A percentile compares a stretch with the other conserved stretches of the same genome.
Conservation (phyloP, 2,888 invertebrate genomes). For the Rhaphigaster nebulosa region DNA sequence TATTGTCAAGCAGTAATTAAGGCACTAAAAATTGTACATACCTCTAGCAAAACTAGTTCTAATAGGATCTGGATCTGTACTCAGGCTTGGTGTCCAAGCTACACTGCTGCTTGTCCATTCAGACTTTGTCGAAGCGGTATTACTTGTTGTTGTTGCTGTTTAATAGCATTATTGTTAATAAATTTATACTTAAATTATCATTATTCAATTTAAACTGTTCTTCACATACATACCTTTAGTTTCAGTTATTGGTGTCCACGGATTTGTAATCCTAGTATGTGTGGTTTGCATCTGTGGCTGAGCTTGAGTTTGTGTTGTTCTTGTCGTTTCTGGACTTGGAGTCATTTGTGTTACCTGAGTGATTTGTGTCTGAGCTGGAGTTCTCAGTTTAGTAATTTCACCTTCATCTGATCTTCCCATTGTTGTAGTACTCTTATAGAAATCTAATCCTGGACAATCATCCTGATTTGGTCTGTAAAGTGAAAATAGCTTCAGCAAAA, state of each 20-base stretch:
- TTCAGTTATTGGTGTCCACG: constrained; percentile 51
- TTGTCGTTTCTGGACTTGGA: constrained; percentile 36
- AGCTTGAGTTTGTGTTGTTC: constrained; percentile 48
- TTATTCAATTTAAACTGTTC: not conserved
- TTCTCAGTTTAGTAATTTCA: constrained; percentile 44
- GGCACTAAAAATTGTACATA: not conserved
- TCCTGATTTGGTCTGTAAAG: constrained; percentile 71
- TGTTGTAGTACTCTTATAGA: constrained; percentile 63
- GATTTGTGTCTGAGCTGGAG: constrained; percentile 45
- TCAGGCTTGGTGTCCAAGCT: constrained; percentile 53
- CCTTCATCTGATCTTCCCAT: constrained; percentile 61
- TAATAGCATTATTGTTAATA: constrained; percentile 50
- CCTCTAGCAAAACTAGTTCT: constrained; percentile 55
- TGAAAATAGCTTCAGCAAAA: constrained; percentile 58
- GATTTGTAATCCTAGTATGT: constrained; percentile 47
- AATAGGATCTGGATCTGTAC: constrained; percentile 42
- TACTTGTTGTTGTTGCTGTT: constrained; percentile 66
- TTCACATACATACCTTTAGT: constrained; percentile 35
- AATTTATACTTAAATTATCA: not conserved
- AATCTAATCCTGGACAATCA: constrained; percentile 69
- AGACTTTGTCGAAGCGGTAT: constrained; percentile 40
- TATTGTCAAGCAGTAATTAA: not conserved
- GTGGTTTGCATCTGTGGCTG: constrained; percentile 44
- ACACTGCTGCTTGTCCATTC: constrained; percentile 55
- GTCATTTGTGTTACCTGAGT: constrained; percentile 42